A percentile compares a stretch with the other conserved stretches of the same genome.
phyloP scores from a whole-genome alignment of 92 coral and sea anemone species.

The Zoanthus gigantus region DNA sequence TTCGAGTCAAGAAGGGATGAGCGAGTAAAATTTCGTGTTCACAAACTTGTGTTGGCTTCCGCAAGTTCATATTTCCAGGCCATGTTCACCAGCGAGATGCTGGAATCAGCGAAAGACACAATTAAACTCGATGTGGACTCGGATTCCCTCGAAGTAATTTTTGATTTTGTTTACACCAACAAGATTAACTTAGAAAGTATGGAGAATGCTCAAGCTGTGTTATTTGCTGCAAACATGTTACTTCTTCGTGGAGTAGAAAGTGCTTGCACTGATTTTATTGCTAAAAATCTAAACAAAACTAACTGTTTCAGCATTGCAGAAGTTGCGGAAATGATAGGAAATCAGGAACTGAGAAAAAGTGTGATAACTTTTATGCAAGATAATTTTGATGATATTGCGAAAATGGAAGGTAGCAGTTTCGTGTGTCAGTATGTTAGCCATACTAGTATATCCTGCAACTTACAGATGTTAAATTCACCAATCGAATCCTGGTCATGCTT shows the following conservation, averaged over 20 bases:
- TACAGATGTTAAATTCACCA: too few species aligned
- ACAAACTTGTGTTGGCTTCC: constrained; percentile 68
- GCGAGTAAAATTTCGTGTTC: constrained; percentile 58
- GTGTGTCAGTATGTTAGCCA: neutral
- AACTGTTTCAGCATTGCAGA: constrained; percentile 57
- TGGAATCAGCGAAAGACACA: constrained; percentile 54
- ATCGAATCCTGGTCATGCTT: too few species aligned
- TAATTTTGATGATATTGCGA: constrained; percentile 53
- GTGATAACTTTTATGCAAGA: constrained; percentile 57
- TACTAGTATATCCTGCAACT: neutral
- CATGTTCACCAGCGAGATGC: constrained; percentile 68
- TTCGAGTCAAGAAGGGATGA: constrained; percentile 43
- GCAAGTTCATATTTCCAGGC: constrained; percentile 71
- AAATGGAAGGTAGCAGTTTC: constrained; percentile 47
- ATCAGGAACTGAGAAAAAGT: constrained; percentile 44
- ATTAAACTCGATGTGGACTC: constrained; percentile 58
- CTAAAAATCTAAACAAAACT: constrained; percentile 40
- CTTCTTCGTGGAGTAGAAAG: constrained; percentile 57
- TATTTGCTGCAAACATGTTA: constrained; percentile 65
- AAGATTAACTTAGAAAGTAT: constrained; percentile 49
- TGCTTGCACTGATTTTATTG: constrained; percentile 50
- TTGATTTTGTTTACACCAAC: constrained; percentile 65
- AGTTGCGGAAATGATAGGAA: constrained; percentile 61
- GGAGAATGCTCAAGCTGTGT: constrained; percentile 43
- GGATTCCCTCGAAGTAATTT: constrained; percentile 42